Percentiles rank a stretch among this genome's conserved stretches.
Evolutionary conservation across 2,888 invertebrate species (phyloP).

Genomic region (Clitarchus hookeri): DNA sequence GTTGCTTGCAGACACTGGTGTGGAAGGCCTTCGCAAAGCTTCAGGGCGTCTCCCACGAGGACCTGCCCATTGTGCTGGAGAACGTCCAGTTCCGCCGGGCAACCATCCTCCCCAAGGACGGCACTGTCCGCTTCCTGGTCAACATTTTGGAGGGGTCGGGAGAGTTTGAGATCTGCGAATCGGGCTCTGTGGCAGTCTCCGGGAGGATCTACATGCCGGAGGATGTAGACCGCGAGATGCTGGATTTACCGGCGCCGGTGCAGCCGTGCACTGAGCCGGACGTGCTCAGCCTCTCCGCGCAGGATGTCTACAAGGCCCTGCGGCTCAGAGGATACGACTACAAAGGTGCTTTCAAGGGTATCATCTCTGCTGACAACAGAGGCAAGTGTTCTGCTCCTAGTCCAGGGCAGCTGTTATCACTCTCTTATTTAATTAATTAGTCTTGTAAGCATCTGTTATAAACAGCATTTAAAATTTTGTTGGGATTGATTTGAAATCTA

Average conservation of each 20-base stretch:
- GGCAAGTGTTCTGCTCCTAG: slow-evolving; percentile 49
- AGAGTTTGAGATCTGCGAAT: slow-evolving; percentile 89
- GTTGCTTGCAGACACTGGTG: slow-evolving; percentile 65
- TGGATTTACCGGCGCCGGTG: slow-evolving; percentile 58
- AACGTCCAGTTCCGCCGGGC: slow-evolving; percentile 91
- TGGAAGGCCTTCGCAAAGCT: slow-evolving; percentile 88
- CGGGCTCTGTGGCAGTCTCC: slow-evolving; percentile 79
- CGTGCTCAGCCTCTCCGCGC: slow-evolving; percentile 61
- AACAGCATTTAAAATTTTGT: no score
- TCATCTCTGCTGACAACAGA: slow-evolving; percentile 71
- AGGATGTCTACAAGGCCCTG: slow-evolving; percentile 86
- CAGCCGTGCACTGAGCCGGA: slow-evolving; percentile 52
- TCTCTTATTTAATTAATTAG: no score
- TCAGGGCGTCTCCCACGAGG: slow-evolving; percentile 72
- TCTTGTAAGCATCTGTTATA: no score
- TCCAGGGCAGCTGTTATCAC: no score
- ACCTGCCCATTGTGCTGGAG: slow-evolving; percentile 84
- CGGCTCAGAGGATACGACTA: slow-evolving; percentile 88
- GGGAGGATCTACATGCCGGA: slow-evolving; percentile 74
- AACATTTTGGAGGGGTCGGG: slow-evolving; percentile 83
- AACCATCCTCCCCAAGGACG: slow-evolving; percentile 88
- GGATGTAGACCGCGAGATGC: slow-evolving; percentile 65
- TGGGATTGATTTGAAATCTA: no score
- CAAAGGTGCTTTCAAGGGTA: slow-evolving; percentile 79
- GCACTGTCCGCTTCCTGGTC: slow-evolving; percentile 74